A percentile compares a stretch with the other conserved stretches of the same genome.
These are phyloP conservation scores for Anser brachyrhynchus DNA, from an alignment of 2,113 vertebrate species.

Conservation along the genomic window DNA sequence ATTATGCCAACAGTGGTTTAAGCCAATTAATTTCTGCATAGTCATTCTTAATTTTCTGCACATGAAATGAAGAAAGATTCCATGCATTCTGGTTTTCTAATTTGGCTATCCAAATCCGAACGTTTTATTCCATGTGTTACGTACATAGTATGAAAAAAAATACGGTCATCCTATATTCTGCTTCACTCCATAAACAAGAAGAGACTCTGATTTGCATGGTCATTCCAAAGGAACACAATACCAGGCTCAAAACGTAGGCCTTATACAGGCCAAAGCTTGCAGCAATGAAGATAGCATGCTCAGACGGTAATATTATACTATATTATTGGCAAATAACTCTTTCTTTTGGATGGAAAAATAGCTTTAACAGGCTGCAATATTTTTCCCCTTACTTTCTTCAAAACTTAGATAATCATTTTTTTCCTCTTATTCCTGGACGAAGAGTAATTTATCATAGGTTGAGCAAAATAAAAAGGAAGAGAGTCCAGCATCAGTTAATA, in stretches of 20 bases:
- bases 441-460: not conserved
- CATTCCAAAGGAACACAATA: not conserved
- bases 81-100: accelerated
- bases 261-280: not conserved
- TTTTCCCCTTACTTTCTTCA: not conserved
- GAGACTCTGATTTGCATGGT: not conserved
- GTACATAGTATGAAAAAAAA: not conserved
- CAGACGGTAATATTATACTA: not conserved
- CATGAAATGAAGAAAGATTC: not conserved
- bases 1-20: not conserved
- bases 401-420: not conserved
- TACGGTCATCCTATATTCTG: not conserved
- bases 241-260: not conserved
- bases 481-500: not conserved
- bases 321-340: not conserved
- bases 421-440: not conserved
- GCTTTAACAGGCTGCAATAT: not conserved
- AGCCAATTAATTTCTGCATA: not conserved
- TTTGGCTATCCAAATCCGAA: not conserved
- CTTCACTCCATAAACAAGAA: not conserved
- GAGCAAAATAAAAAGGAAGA: not conserved
- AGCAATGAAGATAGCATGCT: not conserved
- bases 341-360: not conserved
- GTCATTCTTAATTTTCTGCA: not conserved
- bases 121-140: not conserved